Conservation (phyloP, 2,797 vertebrate species). For the Psittacula derbiana region DNA sequence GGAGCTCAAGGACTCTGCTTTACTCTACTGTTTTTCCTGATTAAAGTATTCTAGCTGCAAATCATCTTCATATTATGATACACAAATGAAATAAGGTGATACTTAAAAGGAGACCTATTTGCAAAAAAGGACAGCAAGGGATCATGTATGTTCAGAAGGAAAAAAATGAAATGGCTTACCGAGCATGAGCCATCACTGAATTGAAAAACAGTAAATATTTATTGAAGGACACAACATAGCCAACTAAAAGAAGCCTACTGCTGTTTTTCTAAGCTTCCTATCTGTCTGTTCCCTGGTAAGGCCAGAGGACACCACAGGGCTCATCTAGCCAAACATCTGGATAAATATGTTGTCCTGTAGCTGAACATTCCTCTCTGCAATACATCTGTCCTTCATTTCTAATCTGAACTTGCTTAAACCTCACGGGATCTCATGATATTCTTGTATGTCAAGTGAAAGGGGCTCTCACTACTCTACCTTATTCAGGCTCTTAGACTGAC, state of each 20-base stretch:
- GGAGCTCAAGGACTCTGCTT: not conserved
- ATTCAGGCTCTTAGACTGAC: not conserved
- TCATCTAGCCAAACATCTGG: not conserved
- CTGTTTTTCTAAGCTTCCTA: not conserved
- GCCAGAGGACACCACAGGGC: not conserved
- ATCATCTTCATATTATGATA: not conserved
- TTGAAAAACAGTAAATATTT: not conserved
- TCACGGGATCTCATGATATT: not conserved
- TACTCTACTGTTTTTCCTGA: not conserved
- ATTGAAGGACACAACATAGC: not conserved
- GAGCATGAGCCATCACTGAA: not conserved
- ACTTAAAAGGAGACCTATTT: not conserved
- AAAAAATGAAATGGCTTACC: not conserved
- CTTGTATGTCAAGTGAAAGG: not conserved
- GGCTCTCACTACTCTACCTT: not conserved
- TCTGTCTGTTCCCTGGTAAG: not conserved
- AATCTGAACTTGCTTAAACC: not conserved
- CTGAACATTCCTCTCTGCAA: not conserved
- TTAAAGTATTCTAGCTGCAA: constrained; percentile 9
- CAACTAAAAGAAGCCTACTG: not conserved
- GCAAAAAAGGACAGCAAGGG: not conserved
- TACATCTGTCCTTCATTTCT: not conserved
- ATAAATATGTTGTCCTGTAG: not conserved
- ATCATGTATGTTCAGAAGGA: not conserved
- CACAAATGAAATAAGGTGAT: not conserved